Evolutionary conservation across 2,888 invertebrate genomes (phyloP), one percentile per base, ranked within the genome.

Genomic region (Drosophila mayaguana): DNA sequence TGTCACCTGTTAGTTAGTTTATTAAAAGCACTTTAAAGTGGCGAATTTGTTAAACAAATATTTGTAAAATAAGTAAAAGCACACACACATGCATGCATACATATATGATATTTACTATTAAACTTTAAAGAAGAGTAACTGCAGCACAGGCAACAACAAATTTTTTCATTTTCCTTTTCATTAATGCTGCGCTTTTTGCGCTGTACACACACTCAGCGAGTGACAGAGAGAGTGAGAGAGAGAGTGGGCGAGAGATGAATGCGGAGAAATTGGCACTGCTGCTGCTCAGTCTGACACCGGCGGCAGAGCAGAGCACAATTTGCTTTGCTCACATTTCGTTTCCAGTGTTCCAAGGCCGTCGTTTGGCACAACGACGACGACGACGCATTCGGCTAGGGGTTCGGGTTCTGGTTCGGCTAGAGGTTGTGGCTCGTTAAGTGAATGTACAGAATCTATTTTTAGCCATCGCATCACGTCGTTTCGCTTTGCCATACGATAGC

Each of bases 401-500:
- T 83, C 83, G 83, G 45, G 50, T 54, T 83, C 83, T 81, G 45
- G 50, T 54, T 70, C 76, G 75, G 73, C 55, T 66, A 50, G 42
- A 25, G 56, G 57, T 70, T 83, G 81, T 81, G 73, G 62, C 51
- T 36, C 51, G 78, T 64, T 43, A 74, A 81, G 80, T 82, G 85
- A 84, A 83, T 80, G 83, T 85, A 63, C 38, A 70, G 63, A 64
- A 53, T 76, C 86, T 84, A 84, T 83, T 80, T 83, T 70, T 84
- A 83, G 82, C 63, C 68, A 40, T 72, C 66, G 57, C 86, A 75
- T 86, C 84, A 70, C 82, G 80, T 72, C 42, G 50, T 42, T 40
- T 54, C 42, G 43, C 40, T 43, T 50, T 20, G 60, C 77, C 7
- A 84, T 86, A 72, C 74, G 84, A 51, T 63, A 68, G 42, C 48